A percentile compares a stretch with the other conserved stretches of the same genome.
These are phyloP conservation scores for Thumatha senex DNA, from an alignment of 2,888 invertebrate genomes.

Conservation along the genomic window DNA sequence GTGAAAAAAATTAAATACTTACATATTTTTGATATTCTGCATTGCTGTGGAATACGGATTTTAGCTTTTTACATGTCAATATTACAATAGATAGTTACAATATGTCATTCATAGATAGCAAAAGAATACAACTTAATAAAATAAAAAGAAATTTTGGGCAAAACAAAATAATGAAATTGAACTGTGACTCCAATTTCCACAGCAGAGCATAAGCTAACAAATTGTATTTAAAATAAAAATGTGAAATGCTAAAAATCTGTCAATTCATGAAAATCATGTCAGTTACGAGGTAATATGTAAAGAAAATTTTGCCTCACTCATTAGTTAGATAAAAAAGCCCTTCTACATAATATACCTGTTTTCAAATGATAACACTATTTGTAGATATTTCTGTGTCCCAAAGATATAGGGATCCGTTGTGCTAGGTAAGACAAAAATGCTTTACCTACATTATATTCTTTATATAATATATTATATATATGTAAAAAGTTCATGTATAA, in stretches of 20 bases:
- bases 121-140: slow-evolving; percentile 12
- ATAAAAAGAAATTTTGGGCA: slow-evolving; percentile 16
- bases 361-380: slow-evolving; percentile 62
- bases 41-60: slow-evolving; percentile 52
- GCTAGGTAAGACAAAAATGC: slow-evolving; percentile 79
- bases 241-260: slow-evolving; percentile 57
- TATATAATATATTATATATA: slow-evolving; percentile 80
- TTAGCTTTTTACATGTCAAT: slow-evolving; percentile 22
- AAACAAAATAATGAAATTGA: slow-evolving; percentile 13
- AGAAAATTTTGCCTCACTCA: slow-evolving; percentile 58
- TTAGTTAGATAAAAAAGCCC: slow-evolving; percentile 55
- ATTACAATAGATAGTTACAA: slow-evolving; percentile 23
- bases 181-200: slow-evolving; percentile 50
- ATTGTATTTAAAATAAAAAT: slow-evolving; percentile 48
- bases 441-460: slow-evolving; percentile 82
- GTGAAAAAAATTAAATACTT: slow-evolving; percentile 48
- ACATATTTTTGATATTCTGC: slow-evolving; percentile 72
- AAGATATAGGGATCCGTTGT: slow-evolving; percentile 73
- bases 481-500: slow-evolving; percentile 78
- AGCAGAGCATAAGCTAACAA: slow-evolving; percentile 49
- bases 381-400: slow-evolving; percentile 75
- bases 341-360: slow-evolving; percentile 63
- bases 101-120: slow-evolving; percentile 22
- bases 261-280: slow-evolving; percentile 79
- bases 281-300: slow-evolving; percentile 65